Conservation (phyloP, 2,113 vertebrate species). For the Ranitomeya variabilis region DNA sequence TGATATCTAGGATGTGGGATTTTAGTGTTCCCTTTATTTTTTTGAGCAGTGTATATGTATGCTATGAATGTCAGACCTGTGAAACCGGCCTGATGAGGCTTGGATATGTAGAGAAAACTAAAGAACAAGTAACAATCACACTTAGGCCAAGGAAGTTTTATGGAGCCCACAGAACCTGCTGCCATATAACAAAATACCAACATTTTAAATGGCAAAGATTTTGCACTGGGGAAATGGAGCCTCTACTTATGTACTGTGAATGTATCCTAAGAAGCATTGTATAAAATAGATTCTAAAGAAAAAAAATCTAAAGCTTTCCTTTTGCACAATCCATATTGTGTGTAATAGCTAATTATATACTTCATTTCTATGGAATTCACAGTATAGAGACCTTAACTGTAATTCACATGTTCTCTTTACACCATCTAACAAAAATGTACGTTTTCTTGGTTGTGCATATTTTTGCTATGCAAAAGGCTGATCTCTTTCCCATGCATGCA, state of each 20-base stretch:
- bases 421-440: neutral
- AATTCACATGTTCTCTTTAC: neutral
- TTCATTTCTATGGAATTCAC: neutral
- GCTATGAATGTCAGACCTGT: too few species aligned
- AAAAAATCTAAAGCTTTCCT: neutral
- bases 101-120: too few species aligned
- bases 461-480: conserved; percentile 37
- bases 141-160: too few species aligned
- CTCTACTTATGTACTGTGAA: neutral
- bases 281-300: neutral
- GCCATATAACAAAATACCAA: too few species aligned
- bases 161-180: too few species aligned
- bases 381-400: neutral
- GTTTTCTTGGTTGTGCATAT: conserved; percentile 14
- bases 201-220: too few species aligned
- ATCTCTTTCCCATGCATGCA: conserved; percentile 38
- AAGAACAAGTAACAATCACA: too few species aligned
- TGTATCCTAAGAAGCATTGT: neutral
- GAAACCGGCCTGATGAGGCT: too few species aligned
- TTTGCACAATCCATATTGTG: neutral
- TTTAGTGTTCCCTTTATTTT: too few species aligned
- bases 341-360: neutral
- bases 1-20: too few species aligned
- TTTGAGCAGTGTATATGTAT: too few species aligned
- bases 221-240: neutral